Conservation (phyloP, 2,113 vertebrate species). For the Hyperopisus bebe region DNA sequence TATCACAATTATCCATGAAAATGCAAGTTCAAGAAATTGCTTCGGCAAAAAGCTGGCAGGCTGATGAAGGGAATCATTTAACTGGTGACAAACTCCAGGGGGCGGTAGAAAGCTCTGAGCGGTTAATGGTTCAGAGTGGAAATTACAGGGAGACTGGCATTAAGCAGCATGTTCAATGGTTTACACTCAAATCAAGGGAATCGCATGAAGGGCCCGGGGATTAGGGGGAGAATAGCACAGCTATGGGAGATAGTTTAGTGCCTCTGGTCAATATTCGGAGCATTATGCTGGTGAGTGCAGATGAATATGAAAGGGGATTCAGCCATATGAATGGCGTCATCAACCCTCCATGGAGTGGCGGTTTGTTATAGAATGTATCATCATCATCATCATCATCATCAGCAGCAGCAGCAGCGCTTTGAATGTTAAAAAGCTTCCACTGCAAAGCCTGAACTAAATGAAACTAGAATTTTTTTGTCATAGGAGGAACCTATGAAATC, state of each 20-base stretch:
- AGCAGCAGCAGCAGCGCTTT: background rate
- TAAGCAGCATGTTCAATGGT: background rate
- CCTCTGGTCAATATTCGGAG: background rate
- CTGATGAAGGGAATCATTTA: background rate
- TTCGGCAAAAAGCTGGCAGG: background rate
- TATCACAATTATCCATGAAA: background rate
- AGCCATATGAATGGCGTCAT: background rate
- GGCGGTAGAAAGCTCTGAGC: background rate
- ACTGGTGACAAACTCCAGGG: background rate
- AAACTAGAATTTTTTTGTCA: background rate
- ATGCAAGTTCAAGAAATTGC: background rate
- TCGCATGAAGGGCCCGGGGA: background rate
- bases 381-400: background rate
- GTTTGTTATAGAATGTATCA: background rate
- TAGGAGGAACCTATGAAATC: background rate
- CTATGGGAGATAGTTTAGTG: background rate
- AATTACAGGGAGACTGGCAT: background rate
- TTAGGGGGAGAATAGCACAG: background rate
- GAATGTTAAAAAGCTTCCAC: background rate
- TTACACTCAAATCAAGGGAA: constrained; percentile 5
- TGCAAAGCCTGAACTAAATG: background rate
- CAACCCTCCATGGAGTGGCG: background rate
- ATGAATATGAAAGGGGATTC: background rate
- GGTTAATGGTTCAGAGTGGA: background rate
- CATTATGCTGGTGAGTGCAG: background rate